Conservation (phyloP, 2,113 vertebrate genomes). For the Centrocercus urophasianus region DNA sequence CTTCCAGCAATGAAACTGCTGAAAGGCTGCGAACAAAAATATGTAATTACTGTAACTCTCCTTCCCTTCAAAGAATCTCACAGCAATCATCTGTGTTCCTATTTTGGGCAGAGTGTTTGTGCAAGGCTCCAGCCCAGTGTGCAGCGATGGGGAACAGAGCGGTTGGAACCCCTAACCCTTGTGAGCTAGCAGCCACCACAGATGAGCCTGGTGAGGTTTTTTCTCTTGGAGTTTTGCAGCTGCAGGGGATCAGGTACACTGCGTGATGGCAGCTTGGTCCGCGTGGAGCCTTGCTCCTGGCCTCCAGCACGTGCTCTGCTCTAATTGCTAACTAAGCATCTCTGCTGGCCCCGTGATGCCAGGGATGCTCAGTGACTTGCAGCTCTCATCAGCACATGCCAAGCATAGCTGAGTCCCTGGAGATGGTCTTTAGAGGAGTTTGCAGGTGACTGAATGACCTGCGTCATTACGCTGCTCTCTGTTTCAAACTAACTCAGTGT, state of each 20-base stretch:
- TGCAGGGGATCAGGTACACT: background rate
- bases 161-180: background rate
- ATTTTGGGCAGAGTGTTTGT: background rate
- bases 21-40: background rate
- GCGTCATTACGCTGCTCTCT: background rate
- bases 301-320: background rate
- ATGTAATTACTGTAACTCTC: background rate
- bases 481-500: background rate
- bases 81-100: background rate
- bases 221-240: background rate
- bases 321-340: background rate
- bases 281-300: background rate
- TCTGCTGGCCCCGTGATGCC: background rate
- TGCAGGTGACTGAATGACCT: background rate
- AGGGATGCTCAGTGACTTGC: background rate
- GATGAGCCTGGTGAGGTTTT: background rate
- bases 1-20: background rate
- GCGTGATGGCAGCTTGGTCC: background rate
- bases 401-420: background rate
- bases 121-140: rapidly evolving
- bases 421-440: background rate
- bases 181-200: background rate
- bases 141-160: rapidly evolving
- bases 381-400: background rate
- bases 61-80: background rate